phyloP scores from a whole-genome alignment of 2,797 vertebrate genomes.

The Chanos chanos region DNA sequence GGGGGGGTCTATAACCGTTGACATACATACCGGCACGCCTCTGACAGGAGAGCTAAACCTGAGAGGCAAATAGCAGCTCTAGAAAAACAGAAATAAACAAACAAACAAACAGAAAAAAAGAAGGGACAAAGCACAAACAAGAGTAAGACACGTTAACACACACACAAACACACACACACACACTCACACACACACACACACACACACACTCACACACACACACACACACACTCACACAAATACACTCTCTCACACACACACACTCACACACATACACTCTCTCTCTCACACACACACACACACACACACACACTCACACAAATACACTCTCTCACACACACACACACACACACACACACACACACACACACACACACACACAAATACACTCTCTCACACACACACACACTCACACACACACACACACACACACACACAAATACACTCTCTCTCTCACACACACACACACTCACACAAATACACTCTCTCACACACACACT shows the following conservation, averaged over 20 bases:
- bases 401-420: no score
- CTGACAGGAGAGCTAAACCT: constrained; percentile 93
- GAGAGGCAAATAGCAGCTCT: constrained; percentile 94
- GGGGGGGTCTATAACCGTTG: no score
- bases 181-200: not conserved
- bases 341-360: no score
- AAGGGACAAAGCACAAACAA: not conserved
- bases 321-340: no score
- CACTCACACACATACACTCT: no score
- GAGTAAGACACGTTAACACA: not conserved
- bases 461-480: no score
- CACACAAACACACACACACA: not conserved
- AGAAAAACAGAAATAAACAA: constrained; percentile 60
- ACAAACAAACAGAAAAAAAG: constrained; percentile 17
- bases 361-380: no score
- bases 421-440: no score
- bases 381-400: no score
- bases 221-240: not conserved
- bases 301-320: not conserved
- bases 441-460: no score
- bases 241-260: not conserved
- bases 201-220: no score
- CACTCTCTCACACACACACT: no score
- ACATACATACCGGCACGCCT: constrained; percentile 93
- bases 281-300: not conserved